These are phyloP conservation scores for Tryphoninae sp. DNA, from an alignment of 2,888 invertebrate genomes.

Conservation along the genomic window DNA sequence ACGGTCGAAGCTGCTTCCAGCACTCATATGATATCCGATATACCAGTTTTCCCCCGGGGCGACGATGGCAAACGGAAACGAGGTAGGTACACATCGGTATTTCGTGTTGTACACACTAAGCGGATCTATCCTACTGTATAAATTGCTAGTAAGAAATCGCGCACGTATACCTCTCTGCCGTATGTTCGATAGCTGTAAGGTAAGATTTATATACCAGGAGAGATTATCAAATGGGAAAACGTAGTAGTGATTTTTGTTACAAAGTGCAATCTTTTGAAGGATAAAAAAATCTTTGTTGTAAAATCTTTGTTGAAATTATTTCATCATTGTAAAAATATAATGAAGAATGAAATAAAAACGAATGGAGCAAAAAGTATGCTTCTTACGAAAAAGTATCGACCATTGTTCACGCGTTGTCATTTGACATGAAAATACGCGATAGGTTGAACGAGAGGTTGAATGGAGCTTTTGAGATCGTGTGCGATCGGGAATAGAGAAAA, in stretches of 20 bases:
- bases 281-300: background rate
- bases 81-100: constrained; percentile 42
- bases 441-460: too few relatives aligned
- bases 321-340: too few relatives aligned
- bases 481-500: background rate
- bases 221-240: background rate
- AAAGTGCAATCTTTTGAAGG: constrained; percentile 27
- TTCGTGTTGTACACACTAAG: constrained; percentile 33
- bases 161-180: background rate
- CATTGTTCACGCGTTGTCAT: too few relatives aligned
- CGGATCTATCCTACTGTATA: constrained; percentile 48
- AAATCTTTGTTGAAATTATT: too few relatives aligned
- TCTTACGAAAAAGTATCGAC: too few relatives aligned
- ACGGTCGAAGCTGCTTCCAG: constrained; percentile 49
- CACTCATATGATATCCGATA: constrained; percentile 60
- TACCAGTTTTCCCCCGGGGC: constrained; percentile 32
- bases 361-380: too few relatives aligned
- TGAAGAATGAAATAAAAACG: too few relatives aligned
- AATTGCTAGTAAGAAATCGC: constrained; percentile 44
- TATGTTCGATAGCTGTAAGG: constrained; percentile 1
- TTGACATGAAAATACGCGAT: too few relatives aligned
- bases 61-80: constrained; percentile 58
- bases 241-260: constrained; percentile 3
- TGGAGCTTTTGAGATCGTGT: background rate
- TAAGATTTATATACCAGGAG: constrained; percentile 6